Evolutionary conservation across 2,113 vertebrate species (phyloP), one percentile per base, ranked within the genome.

Genomic region (Callithrix jacchus): DNA sequence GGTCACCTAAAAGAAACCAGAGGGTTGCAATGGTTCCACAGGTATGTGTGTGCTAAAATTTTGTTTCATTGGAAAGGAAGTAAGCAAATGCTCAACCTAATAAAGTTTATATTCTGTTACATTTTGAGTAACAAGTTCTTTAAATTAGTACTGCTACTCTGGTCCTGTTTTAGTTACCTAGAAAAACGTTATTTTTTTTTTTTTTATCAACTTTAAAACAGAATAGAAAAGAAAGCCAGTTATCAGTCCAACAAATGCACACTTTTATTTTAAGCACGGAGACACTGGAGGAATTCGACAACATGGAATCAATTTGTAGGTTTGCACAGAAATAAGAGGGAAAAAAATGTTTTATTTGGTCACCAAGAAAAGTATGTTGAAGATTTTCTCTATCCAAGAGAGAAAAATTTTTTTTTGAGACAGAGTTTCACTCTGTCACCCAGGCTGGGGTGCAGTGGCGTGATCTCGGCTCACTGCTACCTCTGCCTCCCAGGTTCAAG

Each of bases 1-100:
- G 99, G 98, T 99, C 99, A 79, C 99, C 99, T 87, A 99, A 99
- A 98, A 99, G 99, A 98, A 99, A 99, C 97, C 99, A 99, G 98
- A 99, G 99, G 97, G 99, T 99, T 98, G 98, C 98, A 25, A 99
- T 99, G 97, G 98, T 99, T 96, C 99, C 99, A 97, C 99, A 99
- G 99, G 99, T 99, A 98, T 89, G 94, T 98, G 56, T 90, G 11
- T 90, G n/a, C 94, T 89, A 88, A 97, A 96, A 76, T 54, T 80
- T 95, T 93, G 71, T 92, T 90, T 91, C 61, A 61, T 84, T 66
- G 42, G 80, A 83, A 77, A 97, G 56, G 23, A 89, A 96, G 0
- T 76, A 76, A 89, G 6, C 70, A 90, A 2, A 56, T 8, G 18
- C 49, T 80, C n/a, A 82, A 3, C 8, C 16, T 86, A 49, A 74